These are phyloP conservation scores for Nemotelus nigrinus DNA, from an alignment of 2,888 invertebrate species.

Conservation along the genomic window DNA sequence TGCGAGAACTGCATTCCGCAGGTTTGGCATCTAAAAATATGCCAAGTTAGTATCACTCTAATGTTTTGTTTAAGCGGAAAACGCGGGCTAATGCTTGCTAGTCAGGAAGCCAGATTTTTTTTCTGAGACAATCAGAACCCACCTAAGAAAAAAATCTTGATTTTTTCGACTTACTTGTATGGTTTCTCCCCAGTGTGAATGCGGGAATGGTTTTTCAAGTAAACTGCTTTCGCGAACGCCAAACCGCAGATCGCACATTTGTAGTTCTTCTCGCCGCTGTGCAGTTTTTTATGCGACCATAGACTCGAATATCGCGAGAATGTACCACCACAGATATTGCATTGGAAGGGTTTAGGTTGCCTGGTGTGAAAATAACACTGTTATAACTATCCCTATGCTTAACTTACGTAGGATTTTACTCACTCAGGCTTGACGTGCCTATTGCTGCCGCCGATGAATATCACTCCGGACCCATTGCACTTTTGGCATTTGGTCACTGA, in stretches of 20 bases:
- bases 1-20: slow-evolving; percentile 93
- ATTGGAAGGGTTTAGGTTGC: slow-evolving; percentile 85
- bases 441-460: slow-evolving; percentile 63
- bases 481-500: slow-evolving; percentile 89
- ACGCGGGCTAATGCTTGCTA: too few relatives aligned
- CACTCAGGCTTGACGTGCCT: slow-evolving; percentile 61
- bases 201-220: slow-evolving; percentile 86
- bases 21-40: slow-evolving; percentile 75
- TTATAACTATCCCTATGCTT: neutral
- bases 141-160: neutral
- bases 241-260: slow-evolving; percentile 89
- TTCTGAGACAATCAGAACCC: too few relatives aligned
- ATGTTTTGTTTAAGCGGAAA: slow-evolving; percentile 14
- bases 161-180: slow-evolving; percentile 71
- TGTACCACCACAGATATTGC: slow-evolving; percentile 86
- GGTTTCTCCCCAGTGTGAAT: slow-evolving; percentile 89
- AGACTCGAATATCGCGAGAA: slow-evolving; percentile 86
- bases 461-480: slow-evolving; percentile 88
- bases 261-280: slow-evolving; percentile 84
- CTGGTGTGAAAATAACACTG: slow-evolving; percentile 54
- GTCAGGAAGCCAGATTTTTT: too few relatives aligned
- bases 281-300: slow-evolving; percentile 89
- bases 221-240: slow-evolving; percentile 90
- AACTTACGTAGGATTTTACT: slow-evolving; percentile 53
- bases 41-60: slow-evolving; percentile 45